A percentile compares a stretch with the other conserved stretches of the same genome.
Conservation (phyloP, 2,888 invertebrate species). For the Lasioglossum marginatum region DNA sequence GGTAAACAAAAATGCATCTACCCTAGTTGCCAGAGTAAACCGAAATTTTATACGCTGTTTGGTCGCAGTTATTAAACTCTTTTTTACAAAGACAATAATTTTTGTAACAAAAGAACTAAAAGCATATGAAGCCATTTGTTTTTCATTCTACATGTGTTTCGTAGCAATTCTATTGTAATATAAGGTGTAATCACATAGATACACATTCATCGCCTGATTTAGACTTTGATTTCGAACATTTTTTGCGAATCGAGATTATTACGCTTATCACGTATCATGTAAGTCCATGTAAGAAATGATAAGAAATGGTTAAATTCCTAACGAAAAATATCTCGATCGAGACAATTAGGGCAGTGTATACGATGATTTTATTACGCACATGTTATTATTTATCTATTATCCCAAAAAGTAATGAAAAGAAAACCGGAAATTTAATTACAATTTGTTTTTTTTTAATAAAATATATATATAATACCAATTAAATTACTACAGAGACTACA, state of each 20-base stretch:
- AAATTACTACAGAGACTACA: background rate
- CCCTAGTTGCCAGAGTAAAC: conserved; percentile 92
- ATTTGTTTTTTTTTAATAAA: conserved; percentile 10
- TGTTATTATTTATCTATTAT: background rate
- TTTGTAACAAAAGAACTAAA: background rate
- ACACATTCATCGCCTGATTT: background rate
- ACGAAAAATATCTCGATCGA: background rate
- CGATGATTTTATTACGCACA: background rate
- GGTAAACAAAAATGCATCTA: conserved; percentile 92
- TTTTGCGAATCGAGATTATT: conserved; percentile 9
- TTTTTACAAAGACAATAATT: background rate
- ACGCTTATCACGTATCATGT: background rate
- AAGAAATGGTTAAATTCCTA: background rate
- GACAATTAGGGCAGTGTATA: background rate
- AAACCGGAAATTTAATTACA: background rate
- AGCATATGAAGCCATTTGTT: background rate
- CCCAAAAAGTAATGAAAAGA: conserved; percentile 3
- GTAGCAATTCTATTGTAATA: background rate
- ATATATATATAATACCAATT: background rate
- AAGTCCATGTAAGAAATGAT: background rate
- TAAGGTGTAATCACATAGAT: background rate
- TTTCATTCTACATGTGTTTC: background rate
- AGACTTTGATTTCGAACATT: background rate
- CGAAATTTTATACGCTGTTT: conserved; percentile 95
- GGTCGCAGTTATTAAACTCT: conserved; percentile 95